phyloP scores from a whole-genome alignment of 2,113 vertebrate genomes.

The Hippopotamus amphibius region DNA sequence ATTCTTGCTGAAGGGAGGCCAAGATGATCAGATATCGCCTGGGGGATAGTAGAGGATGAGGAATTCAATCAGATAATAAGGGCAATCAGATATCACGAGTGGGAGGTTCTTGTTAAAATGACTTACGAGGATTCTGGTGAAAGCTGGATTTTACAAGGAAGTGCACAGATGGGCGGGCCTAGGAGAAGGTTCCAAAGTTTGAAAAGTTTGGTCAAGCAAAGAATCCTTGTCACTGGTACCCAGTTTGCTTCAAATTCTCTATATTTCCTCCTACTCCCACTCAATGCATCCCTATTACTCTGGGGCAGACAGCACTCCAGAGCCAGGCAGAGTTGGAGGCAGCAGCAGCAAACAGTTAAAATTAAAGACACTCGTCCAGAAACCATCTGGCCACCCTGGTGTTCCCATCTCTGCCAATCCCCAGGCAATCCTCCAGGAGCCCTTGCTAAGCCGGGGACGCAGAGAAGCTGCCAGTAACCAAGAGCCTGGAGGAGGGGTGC shows the following conservation, averaged over 20 bases:
- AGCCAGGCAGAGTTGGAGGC: not conserved
- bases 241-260: not conserved
- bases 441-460: not conserved
- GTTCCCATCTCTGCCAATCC: not conserved
- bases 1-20: not conserved
- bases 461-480: slow-evolving; percentile 21
- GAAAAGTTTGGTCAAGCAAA: not conserved
- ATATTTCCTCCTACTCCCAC: not conserved
- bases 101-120: not conserved
- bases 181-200: not conserved
- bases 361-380: slow-evolving; percentile 66
- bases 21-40: not conserved
- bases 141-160: not conserved
- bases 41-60: not conserved
- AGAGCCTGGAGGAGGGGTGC: not conserved
- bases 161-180: not conserved
- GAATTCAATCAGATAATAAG: not conserved
- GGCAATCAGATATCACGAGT: not conserved
- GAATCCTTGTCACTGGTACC: not conserved
- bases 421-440: not conserved
- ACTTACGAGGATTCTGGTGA: not conserved
- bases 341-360: slow-evolving; percentile 79
- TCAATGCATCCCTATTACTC: not conserved
- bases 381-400: slow-evolving; percentile 42
- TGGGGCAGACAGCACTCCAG: not conserved